Base-by-base conservation (phyloP, 2,797 vertebrate species). In the Anas georgica region DNA sequence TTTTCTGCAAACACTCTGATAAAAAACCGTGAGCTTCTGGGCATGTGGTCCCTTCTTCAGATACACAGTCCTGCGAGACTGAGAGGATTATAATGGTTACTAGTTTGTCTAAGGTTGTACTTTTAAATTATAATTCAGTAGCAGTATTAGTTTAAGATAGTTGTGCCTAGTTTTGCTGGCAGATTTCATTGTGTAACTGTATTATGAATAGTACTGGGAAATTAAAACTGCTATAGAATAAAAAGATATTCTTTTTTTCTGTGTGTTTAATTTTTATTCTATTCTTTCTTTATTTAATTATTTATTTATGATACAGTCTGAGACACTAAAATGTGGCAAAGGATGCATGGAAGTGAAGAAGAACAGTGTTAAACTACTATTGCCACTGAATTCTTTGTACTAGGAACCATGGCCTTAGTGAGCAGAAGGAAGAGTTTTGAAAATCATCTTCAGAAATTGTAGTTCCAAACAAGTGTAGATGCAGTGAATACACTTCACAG, bases 321-420 rank as follows among this genome's bases (percentile, higher is more conserved):
- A 63, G 54, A 66, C 9, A 64, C 35, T 41, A 17, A 63, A 73
- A 50, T 12, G 35, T 63, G 21, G 17, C 18, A 62, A 59, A 67
- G 10, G 10, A 22, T 78, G 16, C 29, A 25, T 0, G 2, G 66
- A 56, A 31, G 25, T 73, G 21, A 77, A 73, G n/a, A 93, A 12
- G 28, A 86, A 56, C 10, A 31, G 12, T 9, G 8, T 62, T 62
- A 48, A 90, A 52, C 17, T 62, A 9, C 8, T 52, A 21, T 63
- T 86, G 25, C 17, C 25, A 28, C 25, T 29, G 62, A 74, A 54
- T 7, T 16, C 2, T 2, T 41, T 21, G 6, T 63, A 35, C 12
- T 35, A 28, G 9, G 13, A 69, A 15, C 33, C 0, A 0, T 41
- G 8, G 12, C 12, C n/a, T 25, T 14, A 46, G 5, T 67, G 33